These are phyloP conservation scores for Malurus elegans DNA, from an alignment of 2,113 vertebrate species.

Conservation along the genomic window DNA sequence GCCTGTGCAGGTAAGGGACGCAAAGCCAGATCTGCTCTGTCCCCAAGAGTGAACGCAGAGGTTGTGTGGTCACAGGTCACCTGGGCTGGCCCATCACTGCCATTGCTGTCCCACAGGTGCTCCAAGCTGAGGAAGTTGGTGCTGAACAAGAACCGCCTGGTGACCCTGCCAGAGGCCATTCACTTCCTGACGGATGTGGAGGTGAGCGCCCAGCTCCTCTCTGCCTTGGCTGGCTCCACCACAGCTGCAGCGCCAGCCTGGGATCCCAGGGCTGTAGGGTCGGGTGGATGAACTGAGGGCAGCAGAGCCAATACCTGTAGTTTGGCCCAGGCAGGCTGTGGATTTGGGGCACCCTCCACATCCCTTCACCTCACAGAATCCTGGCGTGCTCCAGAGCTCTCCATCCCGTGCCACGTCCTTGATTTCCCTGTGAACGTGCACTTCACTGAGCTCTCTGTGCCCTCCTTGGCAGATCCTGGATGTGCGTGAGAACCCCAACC, in stretches of 20 bases:
- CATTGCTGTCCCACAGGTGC: slow-evolving; percentile 75
- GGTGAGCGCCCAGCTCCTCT: slow-evolving; percentile 61
- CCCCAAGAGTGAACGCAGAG: rapidly evolving
- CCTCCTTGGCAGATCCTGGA: slow-evolving; percentile 82
- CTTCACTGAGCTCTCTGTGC: background rate
- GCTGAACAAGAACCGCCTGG: slow-evolving; percentile 94
- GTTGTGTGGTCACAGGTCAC: background rate
- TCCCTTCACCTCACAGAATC: background rate
- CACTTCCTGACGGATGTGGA: slow-evolving; percentile 91
- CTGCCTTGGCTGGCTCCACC: background rate
- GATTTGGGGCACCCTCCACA: rapidly evolving
- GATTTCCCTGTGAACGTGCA: rapidly evolving
- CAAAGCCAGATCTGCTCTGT: rapidly evolving
- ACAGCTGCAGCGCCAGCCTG: background rate
- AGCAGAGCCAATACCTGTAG: background rate
- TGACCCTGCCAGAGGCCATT: slow-evolving; percentile 91
- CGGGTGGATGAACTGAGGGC: background rate
- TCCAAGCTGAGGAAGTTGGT: slow-evolving; percentile 92
- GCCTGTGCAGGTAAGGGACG: slow-evolving; percentile 86
- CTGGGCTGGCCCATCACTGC: background rate
- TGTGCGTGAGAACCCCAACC: slow-evolving; percentile 92
- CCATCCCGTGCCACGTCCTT: background rate
- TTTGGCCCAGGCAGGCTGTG: background rate
- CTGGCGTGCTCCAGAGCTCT: rapidly evolving
- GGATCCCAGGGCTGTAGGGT: background rate